Base-by-base conservation (phyloP, 2,888 invertebrate genomes). In the Maniola hyperantus region DNA sequence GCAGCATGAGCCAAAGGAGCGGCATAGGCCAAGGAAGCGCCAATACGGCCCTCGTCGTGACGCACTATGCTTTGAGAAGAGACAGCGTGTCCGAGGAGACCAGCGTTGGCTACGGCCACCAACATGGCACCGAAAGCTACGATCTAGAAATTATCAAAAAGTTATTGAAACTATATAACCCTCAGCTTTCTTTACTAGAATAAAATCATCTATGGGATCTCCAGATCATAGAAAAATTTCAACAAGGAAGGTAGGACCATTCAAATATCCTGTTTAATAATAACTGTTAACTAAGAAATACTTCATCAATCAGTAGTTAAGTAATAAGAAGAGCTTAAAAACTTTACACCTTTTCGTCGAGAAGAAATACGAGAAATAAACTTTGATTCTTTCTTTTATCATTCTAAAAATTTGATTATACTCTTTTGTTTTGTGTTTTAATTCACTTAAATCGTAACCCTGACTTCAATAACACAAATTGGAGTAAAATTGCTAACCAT, bases 21-120 rank as follows among this genome's bases (percentile, higher is more conserved):
- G 15, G 59, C 46, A 34, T 59, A 59, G 8, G 33, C 59, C 46
- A 63, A 63, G 1, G 54, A 18, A 53, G 59, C 75, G 4, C 76
- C 78, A 71, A 79, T 77, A 64, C 80, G 79, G 1, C 75, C 78
- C 6, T 71, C 78, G 65, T 81, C 84, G 18, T 83, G 81, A 65
- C 79, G 82, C 54, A 85, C 75, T 50, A 85, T 81, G 73, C 77
- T 84, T 67, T 85, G 83, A 7, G 83, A 83, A 5, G 87, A 87
- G 50, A 83, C 77, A 64, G 82, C 84, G 65, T 79, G 72, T 7
- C 74, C 76, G n/a, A 72, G 82, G 62, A 91, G 76, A 18, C 92
- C 93, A 57, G 89, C 91, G 69, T 82, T 87, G 68, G 86, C 87
- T 44, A 88, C 79, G 71, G 81, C 79, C 75, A 81, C 79, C 75